Conservation (phyloP, 1,140 invertebrate genomes). For the Hestina assimilis region DNA sequence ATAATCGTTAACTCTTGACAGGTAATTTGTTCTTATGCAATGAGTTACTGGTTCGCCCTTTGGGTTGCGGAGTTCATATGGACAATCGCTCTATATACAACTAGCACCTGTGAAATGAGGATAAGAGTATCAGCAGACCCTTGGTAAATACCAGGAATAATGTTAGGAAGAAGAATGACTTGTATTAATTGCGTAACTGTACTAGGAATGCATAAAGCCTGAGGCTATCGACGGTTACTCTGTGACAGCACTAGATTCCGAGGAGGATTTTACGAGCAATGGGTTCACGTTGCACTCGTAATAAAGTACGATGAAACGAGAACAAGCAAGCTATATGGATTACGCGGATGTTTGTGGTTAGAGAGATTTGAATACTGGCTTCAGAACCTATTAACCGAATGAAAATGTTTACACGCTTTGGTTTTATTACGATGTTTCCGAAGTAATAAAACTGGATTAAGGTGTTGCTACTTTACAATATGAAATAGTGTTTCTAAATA, state of each 20-base stretch:
- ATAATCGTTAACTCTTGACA: too few relatives aligned
- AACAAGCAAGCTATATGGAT: conserved; percentile 7
- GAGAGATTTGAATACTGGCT: not conserved
- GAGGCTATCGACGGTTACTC: not conserved
- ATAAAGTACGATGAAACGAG: not conserved
- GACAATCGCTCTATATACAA: too few relatives aligned
- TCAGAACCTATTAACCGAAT: conserved; percentile 1
- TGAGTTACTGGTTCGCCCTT: too few relatives aligned
- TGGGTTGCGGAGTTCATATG: too few relatives aligned
- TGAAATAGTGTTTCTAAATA: too few relatives aligned
- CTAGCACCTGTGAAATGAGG: too few relatives aligned
- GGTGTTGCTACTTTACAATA: not conserved
- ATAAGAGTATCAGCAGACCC: too few relatives aligned
- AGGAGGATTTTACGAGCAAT: conserved; percentile 5
- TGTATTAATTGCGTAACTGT: not conserved
- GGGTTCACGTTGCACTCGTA: not conserved
- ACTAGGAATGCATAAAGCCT: not conserved
- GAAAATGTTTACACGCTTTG: not conserved
- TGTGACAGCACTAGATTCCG: conserved; percentile 2
- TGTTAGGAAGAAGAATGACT: too few relatives aligned
- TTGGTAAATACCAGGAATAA: too few relatives aligned
- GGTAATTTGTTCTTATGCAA: not conserved
- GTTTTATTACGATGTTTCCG: not conserved
- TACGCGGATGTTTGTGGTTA: conserved; percentile 10
- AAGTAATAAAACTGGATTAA: not conserved